Base-by-base conservation (phyloP, 2,797 vertebrate genomes). In the Dallia pectoralis region DNA sequence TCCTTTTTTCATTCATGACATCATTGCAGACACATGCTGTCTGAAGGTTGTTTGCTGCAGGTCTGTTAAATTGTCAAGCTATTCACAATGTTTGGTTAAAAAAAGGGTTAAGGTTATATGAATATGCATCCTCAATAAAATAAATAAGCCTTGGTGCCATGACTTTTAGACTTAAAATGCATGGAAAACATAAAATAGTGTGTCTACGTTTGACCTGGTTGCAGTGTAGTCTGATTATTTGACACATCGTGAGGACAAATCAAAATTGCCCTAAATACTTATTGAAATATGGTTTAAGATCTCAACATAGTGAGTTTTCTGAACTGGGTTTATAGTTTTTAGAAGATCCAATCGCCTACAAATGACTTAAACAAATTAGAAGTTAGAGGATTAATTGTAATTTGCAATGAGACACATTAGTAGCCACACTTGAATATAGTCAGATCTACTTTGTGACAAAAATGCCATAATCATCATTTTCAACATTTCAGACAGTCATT, bases 11-110 rank as follows among this genome's bases (percentile, higher is more conserved):
- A 47, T 67, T 44, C 22, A 48, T 16, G 8, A 67, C 66, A 67
- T 67, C 66, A 29, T 67, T 25, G 18, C 68, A 61, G 30, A 30
- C 65, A 30, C 51, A 27, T 44, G 40, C 66, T 67, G n/a, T 47
- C 40, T 2, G 22, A n/a, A 56, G 8, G n/a, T 56, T 56, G 11
- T n/a, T 7, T 4, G 25, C 29, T 29, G 61, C 61, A n/a, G 64
- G 11, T 19, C 64, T 66, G 32, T 12, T 4, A 18, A 40, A 66
- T 40, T n/a, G 64, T 33, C 19, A 33, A 18, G 15, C 14, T n/a
- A 12, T 51, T 61, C 49, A 53, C 30, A 47, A 25, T 16, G 16
- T 36, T 12, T 25, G 27, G 48, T 49, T 18, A 16, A 49, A 49
- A 18, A 48, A 49, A 49, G 18, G 48, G n/a, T n/a, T n/a, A n/a